Conservation (phyloP, 1,140 invertebrate genomes). For the Pogonus chalceus region DNA sequence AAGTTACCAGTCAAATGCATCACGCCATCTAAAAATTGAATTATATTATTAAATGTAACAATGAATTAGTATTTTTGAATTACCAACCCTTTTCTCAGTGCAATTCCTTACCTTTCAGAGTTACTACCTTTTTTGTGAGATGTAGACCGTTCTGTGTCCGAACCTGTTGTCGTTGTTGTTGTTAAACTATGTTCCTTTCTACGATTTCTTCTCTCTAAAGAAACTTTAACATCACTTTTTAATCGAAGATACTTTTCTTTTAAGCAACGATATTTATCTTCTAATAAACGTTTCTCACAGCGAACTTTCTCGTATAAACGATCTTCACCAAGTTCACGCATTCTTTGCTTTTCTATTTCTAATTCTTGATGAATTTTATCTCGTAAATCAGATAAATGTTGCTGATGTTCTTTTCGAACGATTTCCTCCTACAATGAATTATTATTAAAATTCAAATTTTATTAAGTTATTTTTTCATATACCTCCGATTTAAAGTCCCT, state of each 20-base stretch:
- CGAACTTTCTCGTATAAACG: constrained; percentile 52
- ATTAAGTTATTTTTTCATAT: too few species aligned
- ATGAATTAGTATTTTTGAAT: constrained; percentile 8
- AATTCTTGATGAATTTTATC: constrained; percentile 49
- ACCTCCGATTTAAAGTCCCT: constrained; percentile 50
- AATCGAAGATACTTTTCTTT: constrained; percentile 73
- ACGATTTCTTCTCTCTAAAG: constrained; percentile 48
- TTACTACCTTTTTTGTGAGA: constrained; percentile 41
- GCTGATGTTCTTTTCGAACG: constrained; percentile 52
- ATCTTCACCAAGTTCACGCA: constrained; percentile 36
- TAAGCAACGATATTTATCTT: constrained; percentile 68
- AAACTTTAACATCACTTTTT: constrained; percentile 63
- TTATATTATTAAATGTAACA: not conserved
- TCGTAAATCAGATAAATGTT: constrained; percentile 48
- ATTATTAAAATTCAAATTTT: constrained; percentile 3
- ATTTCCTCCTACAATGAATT: constrained; percentile 39
- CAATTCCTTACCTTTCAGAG: constrained; percentile 23
- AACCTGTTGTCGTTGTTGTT: constrained; percentile 47
- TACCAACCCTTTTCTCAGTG: not conserved
- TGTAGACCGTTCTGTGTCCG: constrained; percentile 64
- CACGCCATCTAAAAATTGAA: too few species aligned
- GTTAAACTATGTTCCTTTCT: constrained; percentile 45
- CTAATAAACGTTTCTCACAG: constrained; percentile 58
- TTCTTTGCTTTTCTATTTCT: constrained; percentile 39
- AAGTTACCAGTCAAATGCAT: too few species aligned